Evolutionary conservation across 1,140 invertebrate genomes (phyloP).

Genomic region (Eubasilissa regina): DNA sequence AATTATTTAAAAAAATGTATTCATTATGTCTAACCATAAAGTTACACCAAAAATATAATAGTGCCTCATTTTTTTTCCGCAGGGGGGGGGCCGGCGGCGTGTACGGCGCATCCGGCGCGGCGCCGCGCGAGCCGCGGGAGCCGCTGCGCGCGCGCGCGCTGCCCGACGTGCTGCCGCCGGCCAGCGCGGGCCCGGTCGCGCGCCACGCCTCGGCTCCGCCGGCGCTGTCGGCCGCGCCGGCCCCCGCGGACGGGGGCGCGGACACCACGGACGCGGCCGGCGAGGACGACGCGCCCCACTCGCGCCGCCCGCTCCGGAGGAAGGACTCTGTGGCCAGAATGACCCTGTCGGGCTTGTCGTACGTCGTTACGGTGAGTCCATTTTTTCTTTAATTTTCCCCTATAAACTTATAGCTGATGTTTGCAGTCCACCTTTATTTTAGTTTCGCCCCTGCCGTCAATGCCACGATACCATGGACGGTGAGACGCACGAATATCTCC

Average conservation of each 20-base stretch:
- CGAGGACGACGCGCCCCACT: constrained; percentile 67
- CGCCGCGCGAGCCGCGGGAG: constrained; percentile 70
- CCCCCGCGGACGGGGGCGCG: constrained; percentile 58
- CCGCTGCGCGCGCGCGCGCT: constrained; percentile 64
- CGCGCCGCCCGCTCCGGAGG: constrained; percentile 70
- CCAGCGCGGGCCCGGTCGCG: constrained; percentile 38
- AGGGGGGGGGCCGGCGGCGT: constrained; percentile 55
- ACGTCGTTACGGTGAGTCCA: constrained; percentile 80
- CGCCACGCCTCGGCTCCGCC: constrained; percentile 50
- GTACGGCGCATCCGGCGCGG: constrained; percentile 71
- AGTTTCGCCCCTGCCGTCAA: too few species aligned
- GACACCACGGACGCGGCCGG: constrained; percentile 63
- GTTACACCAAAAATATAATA: too few species aligned
- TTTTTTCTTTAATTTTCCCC: not conserved
- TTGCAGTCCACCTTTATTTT: too few species aligned
- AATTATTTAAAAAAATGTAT: too few species aligned
- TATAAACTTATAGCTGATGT: too few species aligned
- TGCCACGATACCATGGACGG: too few species aligned
- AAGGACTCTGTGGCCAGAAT: constrained; percentile 81
- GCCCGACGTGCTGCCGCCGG: constrained; percentile 70
- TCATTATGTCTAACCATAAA: too few species aligned
- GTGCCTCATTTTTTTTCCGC: too few species aligned
- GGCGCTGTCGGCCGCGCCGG: constrained; percentile 68
- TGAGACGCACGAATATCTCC: too few species aligned
- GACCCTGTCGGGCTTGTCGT: constrained; percentile 78